These are phyloP conservation scores for Bombus ignitus DNA, from an alignment of 1,140 invertebrate genomes.

Conservation along the genomic window DNA sequence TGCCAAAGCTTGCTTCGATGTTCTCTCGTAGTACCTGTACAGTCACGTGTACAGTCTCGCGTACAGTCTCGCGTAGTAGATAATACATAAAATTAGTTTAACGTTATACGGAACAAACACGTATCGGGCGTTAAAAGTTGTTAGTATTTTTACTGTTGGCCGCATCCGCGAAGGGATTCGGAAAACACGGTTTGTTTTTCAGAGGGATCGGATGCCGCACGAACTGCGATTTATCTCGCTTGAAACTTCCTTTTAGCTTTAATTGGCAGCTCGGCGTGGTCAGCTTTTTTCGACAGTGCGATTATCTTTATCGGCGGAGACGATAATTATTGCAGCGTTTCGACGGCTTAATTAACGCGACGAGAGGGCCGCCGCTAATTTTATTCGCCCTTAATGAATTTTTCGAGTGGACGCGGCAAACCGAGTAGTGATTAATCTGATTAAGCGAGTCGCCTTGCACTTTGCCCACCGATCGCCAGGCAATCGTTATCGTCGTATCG, in stretches of 20 bases:
- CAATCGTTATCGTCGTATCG: slow-evolving; percentile 53
- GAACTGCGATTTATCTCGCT: slow-evolving; percentile 17
- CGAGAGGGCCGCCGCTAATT: not conserved
- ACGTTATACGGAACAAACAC: not conserved
- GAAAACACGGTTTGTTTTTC: not conserved
- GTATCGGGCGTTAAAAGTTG: not conserved
- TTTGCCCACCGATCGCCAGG: not conserved
- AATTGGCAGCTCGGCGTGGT: not conserved
- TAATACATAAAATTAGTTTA: not conserved
- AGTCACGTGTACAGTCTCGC: too few relatives aligned
- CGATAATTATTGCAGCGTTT: slow-evolving; percentile 32
- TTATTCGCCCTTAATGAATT: slow-evolving; percentile 35
- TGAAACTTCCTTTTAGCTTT: not conserved
- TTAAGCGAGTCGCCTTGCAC: not conserved
- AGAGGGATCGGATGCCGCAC: not conserved
- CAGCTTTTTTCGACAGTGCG: not conserved
- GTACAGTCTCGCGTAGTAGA: too few relatives aligned
- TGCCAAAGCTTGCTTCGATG: too few relatives aligned
- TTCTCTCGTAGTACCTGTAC: too few relatives aligned
- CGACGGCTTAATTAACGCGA: slow-evolving; percentile 25
- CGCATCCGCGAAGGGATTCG: not conserved
- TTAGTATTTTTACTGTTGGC: not conserved
- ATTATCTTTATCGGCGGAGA: slow-evolving; percentile 16
- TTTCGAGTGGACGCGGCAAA: slow-evolving; percentile 28
- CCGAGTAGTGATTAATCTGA: slow-evolving; percentile 34